phyloP scores from a whole-genome alignment of 2,113 vertebrate genomes.

The Geococcyx californianus region DNA sequence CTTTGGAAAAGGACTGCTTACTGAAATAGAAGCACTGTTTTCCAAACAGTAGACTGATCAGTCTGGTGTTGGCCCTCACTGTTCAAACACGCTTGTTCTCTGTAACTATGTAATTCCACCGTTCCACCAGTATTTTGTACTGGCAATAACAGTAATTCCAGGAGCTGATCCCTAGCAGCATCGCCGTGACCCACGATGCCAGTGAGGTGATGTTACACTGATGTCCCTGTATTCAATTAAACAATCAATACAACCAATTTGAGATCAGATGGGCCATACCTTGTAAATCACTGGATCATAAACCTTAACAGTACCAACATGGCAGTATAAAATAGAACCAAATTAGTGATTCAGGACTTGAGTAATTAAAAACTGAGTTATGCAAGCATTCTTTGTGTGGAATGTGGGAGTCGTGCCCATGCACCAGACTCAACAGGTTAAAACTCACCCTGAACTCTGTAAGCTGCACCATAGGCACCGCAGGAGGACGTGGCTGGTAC shows the following conservation, averaged over 20 bases:
- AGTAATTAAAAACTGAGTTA: constrained; percentile 47
- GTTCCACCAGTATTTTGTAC: neutral
- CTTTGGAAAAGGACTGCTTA: neutral
- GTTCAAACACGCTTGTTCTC: neutral
- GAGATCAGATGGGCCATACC: constrained; percentile 46
- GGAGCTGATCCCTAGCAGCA: neutral
- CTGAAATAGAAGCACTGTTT: neutral
- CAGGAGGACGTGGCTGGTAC: neutral
- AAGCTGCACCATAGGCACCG: neutral
- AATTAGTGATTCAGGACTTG: constrained; percentile 41
- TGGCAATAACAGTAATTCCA: no score
- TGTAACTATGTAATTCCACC: no score
- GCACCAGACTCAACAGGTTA: neutral
- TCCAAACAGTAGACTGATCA: neutral
- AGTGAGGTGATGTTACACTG: neutral
- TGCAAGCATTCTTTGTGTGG: neutral
- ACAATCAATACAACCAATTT: constrained; percentile 46
- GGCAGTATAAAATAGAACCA: constrained; percentile 43
- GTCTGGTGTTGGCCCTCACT: neutral
- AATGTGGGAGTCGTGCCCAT: neutral
- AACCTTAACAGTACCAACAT: constrained; percentile 64
- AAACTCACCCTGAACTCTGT: fast-evolving
- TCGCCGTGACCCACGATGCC: neutral
- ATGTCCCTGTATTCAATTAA: neutral
- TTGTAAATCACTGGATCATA: constrained; percentile 67